A percentile compares a stretch with the other conserved stretches of the same genome.
These are phyloP conservation scores for Acestrorhynchus altus DNA, from an alignment of 2,797 vertebrate species.

Conservation along the genomic window DNA sequence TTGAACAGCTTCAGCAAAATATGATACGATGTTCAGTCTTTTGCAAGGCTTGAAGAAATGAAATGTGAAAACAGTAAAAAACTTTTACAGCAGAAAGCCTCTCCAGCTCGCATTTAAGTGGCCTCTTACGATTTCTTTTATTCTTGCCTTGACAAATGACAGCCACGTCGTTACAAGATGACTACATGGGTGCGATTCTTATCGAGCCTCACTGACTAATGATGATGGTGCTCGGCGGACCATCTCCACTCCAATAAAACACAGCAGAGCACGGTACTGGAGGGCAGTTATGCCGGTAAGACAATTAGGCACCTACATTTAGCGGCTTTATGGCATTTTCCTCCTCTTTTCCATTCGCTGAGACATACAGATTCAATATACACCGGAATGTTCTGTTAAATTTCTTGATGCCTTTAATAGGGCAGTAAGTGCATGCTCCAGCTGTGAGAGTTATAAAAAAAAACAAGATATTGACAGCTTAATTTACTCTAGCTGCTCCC, in stretches of 20 bases:
- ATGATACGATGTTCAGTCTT: not conserved
- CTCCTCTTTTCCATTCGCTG: not conserved
- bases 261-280: slow-evolving; percentile 15
- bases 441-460: slow-evolving; percentile 14
- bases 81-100: not conserved
- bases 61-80: not conserved
- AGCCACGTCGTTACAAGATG: slow-evolving; percentile 39
- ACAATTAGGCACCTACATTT: slow-evolving; percentile 55
- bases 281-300: slow-evolving; percentile 37
- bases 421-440: not conserved
- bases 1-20: not conserved
- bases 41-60: not conserved
- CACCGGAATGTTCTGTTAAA: slow-evolving; percentile 42
- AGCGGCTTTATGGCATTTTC: slow-evolving; percentile 42
- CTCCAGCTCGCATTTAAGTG: not conserved
- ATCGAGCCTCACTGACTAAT: slow-evolving; percentile 52
- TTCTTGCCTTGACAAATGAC: slow-evolving; percentile 29
- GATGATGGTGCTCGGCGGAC: slow-evolving; percentile 23
- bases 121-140: not conserved
- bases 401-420: slow-evolving; percentile 43
- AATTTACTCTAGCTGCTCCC: slow-evolving; percentile 39
- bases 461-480: slow-evolving; percentile 16
- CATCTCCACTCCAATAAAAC: slow-evolving; percentile 36
- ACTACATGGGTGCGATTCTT: slow-evolving; percentile 45
- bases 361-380: slow-evolving; percentile 17